A percentile compares a stretch with the other conserved stretches of the same genome.
Evolutionary conservation across 2,888 invertebrate species (phyloP).

Genomic region (Sepiola atlantica): DNA sequence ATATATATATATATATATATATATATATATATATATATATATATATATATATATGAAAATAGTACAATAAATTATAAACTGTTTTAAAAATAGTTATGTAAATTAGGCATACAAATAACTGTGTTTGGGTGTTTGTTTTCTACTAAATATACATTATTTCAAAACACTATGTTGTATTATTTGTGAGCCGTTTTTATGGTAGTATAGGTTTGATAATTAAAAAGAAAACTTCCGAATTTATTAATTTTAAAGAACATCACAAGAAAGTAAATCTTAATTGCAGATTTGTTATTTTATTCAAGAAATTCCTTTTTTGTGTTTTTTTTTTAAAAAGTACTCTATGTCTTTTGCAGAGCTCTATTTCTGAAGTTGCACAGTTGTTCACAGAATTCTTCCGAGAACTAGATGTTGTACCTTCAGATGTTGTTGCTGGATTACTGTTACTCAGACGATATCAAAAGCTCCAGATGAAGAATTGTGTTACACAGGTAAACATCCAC

Average conservation of each 20-base stretch:
- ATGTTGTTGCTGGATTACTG: slow-evolving; percentile 88
- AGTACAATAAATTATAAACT: too few species aligned
- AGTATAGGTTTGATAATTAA: background rate
- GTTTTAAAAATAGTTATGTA: too few species aligned
- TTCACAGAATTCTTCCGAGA: slow-evolving; percentile 91
- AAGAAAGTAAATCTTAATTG: background rate
- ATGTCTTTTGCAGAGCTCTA: slow-evolving; percentile 81
- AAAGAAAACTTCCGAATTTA: background rate
- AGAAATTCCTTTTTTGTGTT: too few species aligned
- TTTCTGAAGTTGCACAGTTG: slow-evolving; percentile 87
- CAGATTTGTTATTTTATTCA: background rate
- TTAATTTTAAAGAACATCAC: background rate
- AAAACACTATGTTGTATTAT: too few species aligned
- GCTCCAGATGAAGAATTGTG: slow-evolving; percentile 79
- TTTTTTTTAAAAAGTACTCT: background rate
- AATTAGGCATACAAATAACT: too few species aligned
- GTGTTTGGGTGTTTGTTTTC: too few species aligned
- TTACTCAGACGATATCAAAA: slow-evolving; percentile 87
- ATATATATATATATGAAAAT: too few species aligned
- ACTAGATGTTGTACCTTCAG: slow-evolving; percentile 88
- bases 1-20: too few species aligned
- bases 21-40: too few species aligned
- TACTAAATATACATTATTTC: too few species aligned
- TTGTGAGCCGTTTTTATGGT: too few species aligned
- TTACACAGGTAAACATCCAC: slow-evolving; percentile 63